Evolutionary conservation across 2,113 vertebrate species (phyloP), one percentile per base, ranked within the genome.

Genomic region (Syngnathus typhle): DNA sequence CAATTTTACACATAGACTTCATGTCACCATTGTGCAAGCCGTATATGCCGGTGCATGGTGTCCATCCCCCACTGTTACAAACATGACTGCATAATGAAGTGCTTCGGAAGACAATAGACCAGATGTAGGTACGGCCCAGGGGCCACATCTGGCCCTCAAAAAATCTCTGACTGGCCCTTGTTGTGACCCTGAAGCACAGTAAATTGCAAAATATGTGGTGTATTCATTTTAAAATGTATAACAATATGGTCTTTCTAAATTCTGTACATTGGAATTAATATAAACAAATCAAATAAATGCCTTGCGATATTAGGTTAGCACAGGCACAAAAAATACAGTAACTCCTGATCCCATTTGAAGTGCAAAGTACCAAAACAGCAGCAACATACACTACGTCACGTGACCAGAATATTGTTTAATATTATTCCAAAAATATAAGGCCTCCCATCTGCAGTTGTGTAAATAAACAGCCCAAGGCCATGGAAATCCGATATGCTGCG

Each of bases 81-180:
- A 83, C 71, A 84, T 44, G 67, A 56, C 76, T 85, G 80, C 84
- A 85, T 85, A 85, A 79, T 85, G 76, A 88, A 84, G 63, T 69
- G 69, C 49, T 19, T 67, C 47, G 44, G 70, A 75, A 87, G 76
- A 88, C 88, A 88, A 87, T 85, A 70, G 55, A 79, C 49, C 69
- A 65, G 77, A 76, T 75, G 56, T 72, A 73, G 78, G 4, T 15
- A 15, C 15, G 44, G 44, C 44, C 44, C 13, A 46, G 44, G 47
- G 47, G 18, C 16, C 47, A 49, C 18, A 49, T 19, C 47, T 19
- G 18, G 47, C 47, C 47, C 18, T 12, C 47, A 6, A 7, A 49
- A 5, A 19, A 18, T 49, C 47, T 49, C 47, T 49, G 46, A 7
- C 44, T 4, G 44, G 15, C 46, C 18, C 47, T 19, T 18, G 9